These are phyloP conservation scores for Heliothis peltigera DNA, from an alignment of 2,888 invertebrate species.

Conservation along the genomic window DNA sequence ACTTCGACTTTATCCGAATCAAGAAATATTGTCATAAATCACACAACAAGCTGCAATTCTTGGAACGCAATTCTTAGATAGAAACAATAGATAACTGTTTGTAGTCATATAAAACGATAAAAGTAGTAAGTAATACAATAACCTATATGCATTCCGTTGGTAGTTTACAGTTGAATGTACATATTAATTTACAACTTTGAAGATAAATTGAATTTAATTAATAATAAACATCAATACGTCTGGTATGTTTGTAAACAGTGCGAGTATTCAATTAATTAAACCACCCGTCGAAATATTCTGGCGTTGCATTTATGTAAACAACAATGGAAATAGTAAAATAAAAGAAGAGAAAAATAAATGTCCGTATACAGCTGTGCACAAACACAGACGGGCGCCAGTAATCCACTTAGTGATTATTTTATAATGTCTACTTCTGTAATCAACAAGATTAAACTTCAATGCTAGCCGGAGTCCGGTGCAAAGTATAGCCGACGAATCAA, in stretches of 20 bases:
- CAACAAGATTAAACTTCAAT: slow-evolving; percentile 64
- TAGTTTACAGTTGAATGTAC: not conserved
- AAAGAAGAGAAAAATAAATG: slow-evolving; percentile 22
- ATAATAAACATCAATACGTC: slow-evolving; percentile 8
- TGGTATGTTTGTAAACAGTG: slow-evolving; percentile 16
- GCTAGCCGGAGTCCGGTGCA: slow-evolving; percentile 52
- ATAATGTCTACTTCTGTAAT: slow-evolving; percentile 64
- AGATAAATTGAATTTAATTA: not conserved
- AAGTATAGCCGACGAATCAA: slow-evolving; percentile 64
- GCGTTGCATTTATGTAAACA: slow-evolving; percentile 14
- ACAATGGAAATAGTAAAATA: slow-evolving; percentile 28
- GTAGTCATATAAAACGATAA: not conserved
- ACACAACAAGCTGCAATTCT: not conserved
- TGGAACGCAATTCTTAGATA: slow-evolving; percentile 2
- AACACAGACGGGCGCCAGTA: slow-evolving; percentile 53
- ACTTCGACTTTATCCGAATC: no score
- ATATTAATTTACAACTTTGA: slow-evolving; percentile 12
- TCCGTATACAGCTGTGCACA: slow-evolving; percentile 37
- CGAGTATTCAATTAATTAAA: slow-evolving; percentile 33
- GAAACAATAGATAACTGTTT: not conserved
- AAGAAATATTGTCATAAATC: not conserved
- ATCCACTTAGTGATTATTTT: slow-evolving; percentile 63
- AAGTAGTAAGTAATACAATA: slow-evolving; percentile 6
- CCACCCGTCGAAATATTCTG: slow-evolving; percentile 10
- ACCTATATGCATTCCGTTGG: not conserved